Evolutionary conservation across 2,113 vertebrate genomes (phyloP).

Genomic region (Leucosticte australis): DNA sequence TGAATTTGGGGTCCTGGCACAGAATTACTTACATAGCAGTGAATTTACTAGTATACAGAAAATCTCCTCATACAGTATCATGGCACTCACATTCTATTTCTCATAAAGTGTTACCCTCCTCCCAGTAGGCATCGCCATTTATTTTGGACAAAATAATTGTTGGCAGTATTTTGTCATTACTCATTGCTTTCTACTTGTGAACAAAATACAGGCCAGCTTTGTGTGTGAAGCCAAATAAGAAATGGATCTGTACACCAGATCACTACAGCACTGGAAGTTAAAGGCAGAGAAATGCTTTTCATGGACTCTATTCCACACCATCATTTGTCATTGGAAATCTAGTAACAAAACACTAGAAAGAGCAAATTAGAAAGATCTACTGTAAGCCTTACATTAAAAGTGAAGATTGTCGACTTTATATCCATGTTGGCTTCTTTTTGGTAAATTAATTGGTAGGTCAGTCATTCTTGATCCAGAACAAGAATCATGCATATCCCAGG

Average conservation of each 20-base stretch:
- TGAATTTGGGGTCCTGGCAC: neutral
- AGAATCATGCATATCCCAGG: neutral
- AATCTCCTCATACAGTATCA: neutral
- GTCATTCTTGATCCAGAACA: neutral
- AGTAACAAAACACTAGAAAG: neutral
- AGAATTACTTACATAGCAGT: neutral
- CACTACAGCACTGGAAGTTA: neutral
- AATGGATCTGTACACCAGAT: neutral
- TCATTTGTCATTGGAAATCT: neutral
- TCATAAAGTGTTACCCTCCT: neutral
- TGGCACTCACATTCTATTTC: neutral
- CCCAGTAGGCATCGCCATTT: neutral
- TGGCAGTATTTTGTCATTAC: neutral
- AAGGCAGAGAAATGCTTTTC: neutral
- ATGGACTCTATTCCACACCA: neutral
- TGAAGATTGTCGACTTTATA: neutral
- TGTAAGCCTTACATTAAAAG: neutral
- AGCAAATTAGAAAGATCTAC: neutral
- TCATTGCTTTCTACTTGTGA: neutral
- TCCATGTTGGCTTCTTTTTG: neutral
- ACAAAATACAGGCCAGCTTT: neutral
- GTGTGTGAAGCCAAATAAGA: neutral
- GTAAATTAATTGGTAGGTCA: neutral
- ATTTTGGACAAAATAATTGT: neutral
- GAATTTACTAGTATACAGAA: neutral